A percentile compares a stretch with the other conserved stretches of the same genome.
phyloP scores from a whole-genome alignment of 2,888 invertebrate genomes.

The Adela reaumurella region DNA sequence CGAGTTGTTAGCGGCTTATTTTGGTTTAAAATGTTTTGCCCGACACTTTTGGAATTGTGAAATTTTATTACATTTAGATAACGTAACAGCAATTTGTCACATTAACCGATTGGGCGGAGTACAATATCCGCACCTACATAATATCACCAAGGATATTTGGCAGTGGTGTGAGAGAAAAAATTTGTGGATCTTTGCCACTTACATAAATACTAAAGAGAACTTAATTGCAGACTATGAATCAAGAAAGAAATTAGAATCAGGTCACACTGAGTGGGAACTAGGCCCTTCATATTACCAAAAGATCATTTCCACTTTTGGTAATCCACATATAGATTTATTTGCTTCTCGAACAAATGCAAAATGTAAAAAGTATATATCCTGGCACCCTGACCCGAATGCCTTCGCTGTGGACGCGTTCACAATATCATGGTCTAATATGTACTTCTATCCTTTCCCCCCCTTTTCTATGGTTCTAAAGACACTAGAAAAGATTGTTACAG shows the following conservation, averaged over 20 bases:
- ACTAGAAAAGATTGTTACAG: constrained; percentile 11
- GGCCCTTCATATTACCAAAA: constrained; percentile 6
- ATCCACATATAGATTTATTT: constrained; percentile 10
- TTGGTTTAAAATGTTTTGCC: constrained; percentile 15
- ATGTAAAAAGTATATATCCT: constrained; percentile 11
- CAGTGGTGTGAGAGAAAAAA: constrained; percentile 8
- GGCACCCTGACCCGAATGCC: constrained; percentile 10
- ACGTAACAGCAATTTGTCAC: constrained; percentile 13
- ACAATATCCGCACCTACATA: constrained; percentile 11
- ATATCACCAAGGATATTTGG: constrained; percentile 15
- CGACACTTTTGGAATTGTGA: constrained; percentile 7
- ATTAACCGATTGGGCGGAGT: constrained; percentile 14
- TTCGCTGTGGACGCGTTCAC: constrained; percentile 12
- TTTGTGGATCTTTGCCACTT: constrained; percentile 12
- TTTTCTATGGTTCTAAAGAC: constrained; percentile 8
- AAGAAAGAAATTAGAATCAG: constrained; percentile 4
- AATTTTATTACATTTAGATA: constrained; percentile 14
- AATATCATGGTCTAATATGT: constrained; percentile 8
- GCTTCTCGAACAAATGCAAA: constrained; percentile 10
- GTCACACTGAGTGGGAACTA: constrained; percentile 12
- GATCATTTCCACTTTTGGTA: constrained; percentile 10
- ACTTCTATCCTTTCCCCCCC: constrained; percentile 14
- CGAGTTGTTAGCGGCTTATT: constrained; percentile 14
- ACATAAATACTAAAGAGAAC: constrained; percentile 13
- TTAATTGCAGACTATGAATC: constrained; percentile 11